Base-by-base conservation (phyloP, 2,113 vertebrate genomes). In the Heptranchias perlo region DNA sequence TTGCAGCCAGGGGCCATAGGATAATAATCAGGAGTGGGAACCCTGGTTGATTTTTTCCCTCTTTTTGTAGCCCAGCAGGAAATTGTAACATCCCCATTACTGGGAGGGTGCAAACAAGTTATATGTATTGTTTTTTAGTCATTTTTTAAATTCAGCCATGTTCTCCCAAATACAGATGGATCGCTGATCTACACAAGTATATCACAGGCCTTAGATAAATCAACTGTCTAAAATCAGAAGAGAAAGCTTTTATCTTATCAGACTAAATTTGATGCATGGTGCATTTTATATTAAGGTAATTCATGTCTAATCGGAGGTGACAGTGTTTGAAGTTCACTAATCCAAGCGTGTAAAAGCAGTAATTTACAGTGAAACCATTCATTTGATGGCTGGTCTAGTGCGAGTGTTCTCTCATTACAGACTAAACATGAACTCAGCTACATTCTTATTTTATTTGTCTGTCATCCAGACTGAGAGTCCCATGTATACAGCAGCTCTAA, bases 321-420 rank as follows among this genome's bases (percentile, higher is more conserved):
- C 89, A 93, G 89, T 93, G 58, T 93, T 93, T 93, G 89, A 93
- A 93, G 89, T 93, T 93, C n/a, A 62, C 89, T 93, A 14, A 93
- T 93, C 58, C 58, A 93, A 93, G 89, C 61, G n/a, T 93, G 89
- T 93, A 93, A 93, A 93, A 62, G 58, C 35, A 93, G 16, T 39
- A 93, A 93, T 62, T 62, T 62, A 93, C 58, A 93, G 89, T 62
- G 89, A 93, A 93, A 93, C 58, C 89, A 93, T 62, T 93, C 58
- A 93, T 93, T 93, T 93, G 54, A 93, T 2, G 58, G 89, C 89
- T 93, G 89, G 58, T 64, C 89, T 93, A 93, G 61, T 39, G 54
- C 23, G 35, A 93, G 54, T 93, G 58, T 64, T 93, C 89, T 62
- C 89, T 64, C 58, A 62, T 93, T 93, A 62, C 89, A 62, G 89